Evolutionary conservation across 1,140 invertebrate species (phyloP).

Genomic region (Zaprionus camerounensis): DNA sequence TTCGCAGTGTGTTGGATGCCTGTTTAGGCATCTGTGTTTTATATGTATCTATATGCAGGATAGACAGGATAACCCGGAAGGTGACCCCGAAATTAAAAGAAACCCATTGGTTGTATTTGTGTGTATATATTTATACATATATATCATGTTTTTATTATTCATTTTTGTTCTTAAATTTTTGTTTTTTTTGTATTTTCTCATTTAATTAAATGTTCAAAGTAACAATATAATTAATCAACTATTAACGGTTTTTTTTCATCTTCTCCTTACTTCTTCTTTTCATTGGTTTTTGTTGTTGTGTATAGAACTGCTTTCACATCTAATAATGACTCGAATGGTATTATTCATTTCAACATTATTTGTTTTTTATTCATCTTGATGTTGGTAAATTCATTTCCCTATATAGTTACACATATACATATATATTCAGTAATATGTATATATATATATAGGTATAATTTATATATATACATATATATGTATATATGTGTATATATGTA

Average conservation of each 20-base stretch:
- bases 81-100: constrained; percentile 55
- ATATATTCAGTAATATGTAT: constrained; percentile 30
- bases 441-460: constrained; percentile 30
- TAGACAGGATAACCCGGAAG: constrained; percentile 1
- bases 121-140: constrained; percentile 80
- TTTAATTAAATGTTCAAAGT: constrained; percentile 80
- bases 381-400: constrained; percentile 80
- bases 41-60: constrained; percentile 35
- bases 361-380: constrained; percentile 50
- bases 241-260: constrained; percentile 68
- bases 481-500: constrained; percentile 52
- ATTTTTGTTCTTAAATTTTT: constrained; percentile 52
- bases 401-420: constrained; percentile 71
- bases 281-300: constrained; percentile 45
- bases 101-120: constrained; percentile 75
- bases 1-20: constrained; percentile 44
- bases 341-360: constrained; percentile 76
- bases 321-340: constrained; percentile 78
- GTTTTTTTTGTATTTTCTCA: constrained; percentile 49
- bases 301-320: constrained; percentile 79
- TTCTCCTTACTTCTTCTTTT: constrained; percentile 9
- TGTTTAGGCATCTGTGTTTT: not conserved
- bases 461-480: constrained; percentile 28
- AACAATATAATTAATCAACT: constrained; percentile 82
- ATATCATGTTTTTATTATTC: constrained; percentile 74